Evolutionary conservation across 2,113 vertebrate genomes (phyloP), one percentile per base, ranked within the genome.

Genomic region (Xiphorhynchus elegans): DNA sequence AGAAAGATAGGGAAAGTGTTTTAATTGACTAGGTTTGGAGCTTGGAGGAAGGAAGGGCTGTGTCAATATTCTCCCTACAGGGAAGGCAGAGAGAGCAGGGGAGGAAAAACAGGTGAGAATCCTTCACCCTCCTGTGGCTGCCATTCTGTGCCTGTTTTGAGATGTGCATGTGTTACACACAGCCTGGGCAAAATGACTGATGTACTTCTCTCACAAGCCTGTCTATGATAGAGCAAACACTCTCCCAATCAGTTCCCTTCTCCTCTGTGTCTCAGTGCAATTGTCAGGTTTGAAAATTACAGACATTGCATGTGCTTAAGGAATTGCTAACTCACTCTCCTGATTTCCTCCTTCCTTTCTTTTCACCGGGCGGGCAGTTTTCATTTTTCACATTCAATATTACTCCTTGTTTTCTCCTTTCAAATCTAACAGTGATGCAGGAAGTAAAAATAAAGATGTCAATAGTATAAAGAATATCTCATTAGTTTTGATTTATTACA

Each of bases 401-500:
- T 37, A 35, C 14, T 75, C 37, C 25, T 75, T 94, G 52, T 86
- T 92, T 92, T 75, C 1, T 42, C 35, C 66, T 92, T 93, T 95
- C 73, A 91, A 89, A 92, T 29, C 16, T 49, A 81, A 67, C 46
- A 81, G 47, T 88, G 88, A 88, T 3, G 5, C 58, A 81, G 60
- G 72, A 87, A 80, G 56, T 29, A 88, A 94, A 90, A 85, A 83
- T 91, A 47, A 90, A 87, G 74, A 81, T 1, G 0, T 85, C 85
- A 92, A 64, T 88, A 81, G 37, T 64, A 87, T 78, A 78, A 90
- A 91, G 87, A 91, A 88, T 85, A 90, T 39, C 67, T 95, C 35
- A 79, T 94, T 84, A 91, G 87, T 52, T 93, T 84, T 93, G 67
- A 87, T 96, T 94, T 96, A 95, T 93, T 94, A 67, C 74, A 84